Evolutionary conservation across 2,113 vertebrate species (phyloP), one percentile per base, ranked within the genome.

Genomic region (Tetraodon nigroviridis): DNA sequence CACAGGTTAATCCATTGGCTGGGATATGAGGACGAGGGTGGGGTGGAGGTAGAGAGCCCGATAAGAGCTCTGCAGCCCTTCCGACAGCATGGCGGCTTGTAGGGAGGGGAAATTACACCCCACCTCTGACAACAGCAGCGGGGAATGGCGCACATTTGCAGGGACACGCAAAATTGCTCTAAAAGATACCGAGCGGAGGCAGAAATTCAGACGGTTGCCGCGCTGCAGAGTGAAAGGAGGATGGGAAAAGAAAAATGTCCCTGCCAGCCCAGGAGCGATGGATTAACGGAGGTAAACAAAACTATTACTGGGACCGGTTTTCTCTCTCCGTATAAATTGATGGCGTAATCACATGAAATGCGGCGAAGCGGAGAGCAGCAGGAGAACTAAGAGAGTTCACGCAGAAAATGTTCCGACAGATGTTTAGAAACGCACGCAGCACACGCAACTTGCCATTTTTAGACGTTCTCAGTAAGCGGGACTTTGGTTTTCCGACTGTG

Each of bases 231-330:
- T 7, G 13, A 41, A 41, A 41, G 13, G 13, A 41, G 11, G 13
- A 2, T 12, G 13, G 13, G 13, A 41, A 41, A 41, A 16, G 17
- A 16, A 46, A 46, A 46, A 17, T 7, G 5, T n/a, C n/a, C n/a
- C n/a, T n/a, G n/a, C n/a, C n/a, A 24, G 24, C 24, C 24, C 24
- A 24, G 24, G 3, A 46, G 15, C 45, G 8, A n/a, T 15, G 6
- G 8, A 10, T 67, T 58, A 74, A 81, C 55, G 54, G 24, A 68
- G 21, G 76, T 71, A 79, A 84, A 86, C 74, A 86, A 59, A 79
- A 59, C 71, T 55, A 82, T 84, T 81, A 82, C 64, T 27, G 58
- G 65, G 15, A 18, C 76, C 76, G 70, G 67, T 48, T 51, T 52
- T 29, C 50, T 71, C 67, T 79, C 77, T 68, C 58, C 64, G 56